Conservation (phyloP, 2,113 vertebrate genomes). For the Perccottus glenii region DNA sequence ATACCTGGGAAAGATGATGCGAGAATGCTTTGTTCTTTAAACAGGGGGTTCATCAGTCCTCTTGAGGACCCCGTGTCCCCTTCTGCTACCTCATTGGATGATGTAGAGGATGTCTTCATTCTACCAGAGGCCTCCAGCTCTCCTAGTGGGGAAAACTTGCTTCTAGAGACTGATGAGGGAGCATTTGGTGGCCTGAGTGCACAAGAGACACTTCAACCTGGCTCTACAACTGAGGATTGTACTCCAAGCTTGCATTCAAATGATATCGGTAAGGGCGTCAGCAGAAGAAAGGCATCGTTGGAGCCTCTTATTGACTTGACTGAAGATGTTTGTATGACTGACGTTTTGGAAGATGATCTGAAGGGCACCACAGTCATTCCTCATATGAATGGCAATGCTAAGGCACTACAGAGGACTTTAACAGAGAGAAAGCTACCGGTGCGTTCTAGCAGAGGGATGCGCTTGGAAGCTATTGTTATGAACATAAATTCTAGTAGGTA, state of each 20-base stretch:
- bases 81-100: constrained; percentile 66
- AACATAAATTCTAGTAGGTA: constrained; percentile 74
- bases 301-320: constrained; percentile 51
- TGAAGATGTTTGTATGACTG: constrained; percentile 27
- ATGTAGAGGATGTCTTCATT: constrained; percentile 66
- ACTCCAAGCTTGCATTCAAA: constrained; percentile 31
- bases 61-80: constrained; percentile 73
- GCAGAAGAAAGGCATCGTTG: constrained; percentile 6
- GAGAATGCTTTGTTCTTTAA: constrained; percentile 45
- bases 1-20: constrained; percentile 17
- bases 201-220: constrained; percentile 21
- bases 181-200: constrained; percentile 24
- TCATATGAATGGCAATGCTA: constrained; percentile 54
- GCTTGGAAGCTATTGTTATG: constrained; percentile 78
- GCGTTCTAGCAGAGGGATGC: constrained; percentile 70
- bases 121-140: constrained; percentile 72
- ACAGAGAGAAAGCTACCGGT: constrained; percentile 70
- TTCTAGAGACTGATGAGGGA: constrained; percentile 26
- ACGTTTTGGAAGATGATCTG: constrained; percentile 33
- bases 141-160: constrained; percentile 57
- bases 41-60: constrained; percentile 70
- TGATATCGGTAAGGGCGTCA: constrained; percentile 22
- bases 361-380: constrained; percentile 17
- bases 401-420: constrained; percentile 46
- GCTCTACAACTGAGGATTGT: constrained; percentile 7